A percentile compares a stretch with the other conserved stretches of the same genome.
These are phyloP conservation scores for Phaenicophaeus curvirostris DNA, from an alignment of 2,797 vertebrate species.

Conservation along the genomic window DNA sequence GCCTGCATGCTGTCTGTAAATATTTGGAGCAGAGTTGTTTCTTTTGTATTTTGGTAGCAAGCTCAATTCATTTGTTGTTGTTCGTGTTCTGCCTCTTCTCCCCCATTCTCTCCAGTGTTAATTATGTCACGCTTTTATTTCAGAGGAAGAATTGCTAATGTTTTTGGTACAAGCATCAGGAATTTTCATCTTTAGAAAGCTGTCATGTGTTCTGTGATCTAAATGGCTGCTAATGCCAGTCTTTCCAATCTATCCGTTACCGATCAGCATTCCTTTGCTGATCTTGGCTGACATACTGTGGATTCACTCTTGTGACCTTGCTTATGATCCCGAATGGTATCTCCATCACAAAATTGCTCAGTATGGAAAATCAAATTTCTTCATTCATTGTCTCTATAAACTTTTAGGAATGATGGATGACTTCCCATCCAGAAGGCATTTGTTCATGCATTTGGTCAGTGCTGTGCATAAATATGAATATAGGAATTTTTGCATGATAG, in stretches of 20 bases:
- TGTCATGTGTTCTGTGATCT: background rate
- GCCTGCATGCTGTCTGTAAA: background rate
- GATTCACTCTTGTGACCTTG: background rate
- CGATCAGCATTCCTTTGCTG: background rate
- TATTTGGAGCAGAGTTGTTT: background rate
- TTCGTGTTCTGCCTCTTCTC: background rate
- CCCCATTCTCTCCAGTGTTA: background rate
- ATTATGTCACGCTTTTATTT: background rate
- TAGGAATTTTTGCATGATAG: background rate
- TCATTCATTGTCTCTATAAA: background rate
- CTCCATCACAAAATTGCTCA: background rate
- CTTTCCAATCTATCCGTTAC: background rate
- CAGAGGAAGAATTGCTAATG: background rate
- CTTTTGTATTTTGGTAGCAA: conserved; percentile 2
- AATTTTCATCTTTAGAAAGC: background rate
- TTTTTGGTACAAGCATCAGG: background rate
- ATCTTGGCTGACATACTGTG: background rate
- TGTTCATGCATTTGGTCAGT: background rate
- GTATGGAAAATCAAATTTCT: background rate
- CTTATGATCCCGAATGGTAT: background rate
- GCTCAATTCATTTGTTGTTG: background rate
- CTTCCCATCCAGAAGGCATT: background rate
- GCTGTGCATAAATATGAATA: background rate
- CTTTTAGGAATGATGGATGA: background rate
- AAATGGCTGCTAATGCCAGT: background rate